phyloP scores from a whole-genome alignment of 1,140 invertebrate species.

The Paraescarpia echinospica region DNA sequence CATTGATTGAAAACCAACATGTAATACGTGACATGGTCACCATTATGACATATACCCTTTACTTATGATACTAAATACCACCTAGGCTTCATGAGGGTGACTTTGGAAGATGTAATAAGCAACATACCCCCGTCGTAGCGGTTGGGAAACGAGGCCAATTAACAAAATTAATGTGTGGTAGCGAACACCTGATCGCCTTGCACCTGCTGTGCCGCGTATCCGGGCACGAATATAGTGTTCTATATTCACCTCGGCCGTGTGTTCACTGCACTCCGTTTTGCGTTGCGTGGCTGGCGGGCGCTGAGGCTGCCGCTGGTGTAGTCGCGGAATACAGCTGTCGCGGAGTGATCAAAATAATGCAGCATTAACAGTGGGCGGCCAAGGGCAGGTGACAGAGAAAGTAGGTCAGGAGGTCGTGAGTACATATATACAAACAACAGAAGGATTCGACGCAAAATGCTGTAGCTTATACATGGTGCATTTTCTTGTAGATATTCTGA shows the following conservation, averaged over 20 bases:
- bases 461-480: too few species aligned
- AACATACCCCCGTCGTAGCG: neutral
- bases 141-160: neutral
- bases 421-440: neutral
- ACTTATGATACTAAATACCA: neutral
- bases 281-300: neutral
- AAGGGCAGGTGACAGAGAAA: neutral
- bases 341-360: neutral
- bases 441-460: too few species aligned
- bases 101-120: neutral
- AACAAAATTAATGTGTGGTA: neutral
- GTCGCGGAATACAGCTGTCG: neutral
- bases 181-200: neutral
- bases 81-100: neutral
- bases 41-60: too few species aligned
- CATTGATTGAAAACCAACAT: too few species aligned
- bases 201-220: neutral
- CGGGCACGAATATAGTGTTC: neutral
- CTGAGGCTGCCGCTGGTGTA: neutral
- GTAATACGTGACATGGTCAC: too few species aligned
- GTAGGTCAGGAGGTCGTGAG: neutral
- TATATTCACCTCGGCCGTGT: neutral
- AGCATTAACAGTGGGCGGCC: neutral
- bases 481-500: too few species aligned
- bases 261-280: neutral